Conservation (phyloP, 92 coral and sea anemone genomes). For the Blastomussa wellsi region DNA sequence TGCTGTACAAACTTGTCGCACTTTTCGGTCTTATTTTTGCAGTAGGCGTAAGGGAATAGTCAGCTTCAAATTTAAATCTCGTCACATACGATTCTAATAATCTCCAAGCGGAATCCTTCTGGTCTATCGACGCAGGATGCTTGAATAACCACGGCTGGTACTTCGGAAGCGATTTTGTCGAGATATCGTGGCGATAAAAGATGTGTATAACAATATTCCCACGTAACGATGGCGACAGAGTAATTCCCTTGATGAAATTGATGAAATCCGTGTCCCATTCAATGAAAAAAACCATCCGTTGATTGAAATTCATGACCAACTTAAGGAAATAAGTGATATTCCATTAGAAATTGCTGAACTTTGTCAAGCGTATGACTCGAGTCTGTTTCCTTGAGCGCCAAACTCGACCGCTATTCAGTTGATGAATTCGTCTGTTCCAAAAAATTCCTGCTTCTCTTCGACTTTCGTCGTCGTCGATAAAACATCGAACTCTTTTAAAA, state of each 20-base stretch:
- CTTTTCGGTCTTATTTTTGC: constrained; percentile 19
- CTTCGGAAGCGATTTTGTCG: constrained; percentile 49
- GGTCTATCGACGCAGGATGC: constrained; percentile 54
- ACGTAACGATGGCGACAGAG: constrained; percentile 68
- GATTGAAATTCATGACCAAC: neutral
- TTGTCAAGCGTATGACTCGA: neutral
- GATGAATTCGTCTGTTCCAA: neutral
- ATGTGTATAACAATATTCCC: constrained; percentile 65
- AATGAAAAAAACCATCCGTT: constrained; percentile 61
- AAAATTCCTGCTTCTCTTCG: neutral
- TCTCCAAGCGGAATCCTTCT: constrained; percentile 27
- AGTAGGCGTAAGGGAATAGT: constrained; percentile 7
- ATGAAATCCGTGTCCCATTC: constrained; percentile 61
- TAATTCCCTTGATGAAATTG: constrained; percentile 63
- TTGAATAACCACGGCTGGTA: constrained; percentile 78
- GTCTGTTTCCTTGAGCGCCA: neutral
- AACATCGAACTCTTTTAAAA: neutral
- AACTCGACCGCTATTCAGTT: neutral
- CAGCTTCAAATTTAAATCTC: constrained; percentile 44
- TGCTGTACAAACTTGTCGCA: constrained; percentile 1
- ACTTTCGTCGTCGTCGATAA: neutral
- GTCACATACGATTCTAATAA: constrained; percentile 50
- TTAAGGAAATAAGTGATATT: neutral
- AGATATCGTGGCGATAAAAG: constrained; percentile 63
- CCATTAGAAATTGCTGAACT: neutral